These are phyloP conservation scores for Tolypeutes matacus DNA, from an alignment of 2,797 vertebrate genomes.

Conservation along the genomic window DNA sequence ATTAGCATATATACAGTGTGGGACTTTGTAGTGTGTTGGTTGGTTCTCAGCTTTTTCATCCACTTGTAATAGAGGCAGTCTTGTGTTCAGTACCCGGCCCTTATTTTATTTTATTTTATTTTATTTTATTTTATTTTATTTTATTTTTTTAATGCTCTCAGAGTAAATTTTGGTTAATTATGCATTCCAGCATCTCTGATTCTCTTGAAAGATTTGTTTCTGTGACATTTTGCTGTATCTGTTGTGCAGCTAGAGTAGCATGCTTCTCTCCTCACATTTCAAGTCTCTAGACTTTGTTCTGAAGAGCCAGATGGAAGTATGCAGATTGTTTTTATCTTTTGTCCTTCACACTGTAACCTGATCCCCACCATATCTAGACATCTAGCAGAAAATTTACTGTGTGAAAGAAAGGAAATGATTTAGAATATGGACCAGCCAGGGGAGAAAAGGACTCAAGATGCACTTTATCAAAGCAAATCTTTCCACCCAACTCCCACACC, in stretches of 20 bases:
- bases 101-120: not conserved
- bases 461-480: constrained; percentile 73
- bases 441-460: constrained; percentile 63
- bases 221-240: constrained; percentile 76
- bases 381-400: constrained; percentile 82
- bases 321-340: constrained; percentile 82
- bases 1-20: not conserved
- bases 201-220: constrained; percentile 75
- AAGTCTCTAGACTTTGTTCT: constrained; percentile 81
- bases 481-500: not conserved
- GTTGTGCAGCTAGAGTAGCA: constrained; percentile 27
- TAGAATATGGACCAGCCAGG: constrained; percentile 74
- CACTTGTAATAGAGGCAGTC: not conserved
- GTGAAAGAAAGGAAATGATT: constrained; percentile 83
- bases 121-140: constrained; percentile 8
- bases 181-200: constrained; percentile 76
- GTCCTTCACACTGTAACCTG: constrained; percentile 84
- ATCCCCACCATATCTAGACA: constrained; percentile 82
- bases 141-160: constrained; percentile 64
- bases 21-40: not conserved
- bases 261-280: constrained; percentile 80
- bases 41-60: constrained; percentile 17
- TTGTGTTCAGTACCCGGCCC: constrained; percentile 73
- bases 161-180: constrained; percentile 82
- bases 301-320: constrained; percentile 80